Conservation (phyloP, 2,888 invertebrate species). For the Nomada goodeniana region DNA sequence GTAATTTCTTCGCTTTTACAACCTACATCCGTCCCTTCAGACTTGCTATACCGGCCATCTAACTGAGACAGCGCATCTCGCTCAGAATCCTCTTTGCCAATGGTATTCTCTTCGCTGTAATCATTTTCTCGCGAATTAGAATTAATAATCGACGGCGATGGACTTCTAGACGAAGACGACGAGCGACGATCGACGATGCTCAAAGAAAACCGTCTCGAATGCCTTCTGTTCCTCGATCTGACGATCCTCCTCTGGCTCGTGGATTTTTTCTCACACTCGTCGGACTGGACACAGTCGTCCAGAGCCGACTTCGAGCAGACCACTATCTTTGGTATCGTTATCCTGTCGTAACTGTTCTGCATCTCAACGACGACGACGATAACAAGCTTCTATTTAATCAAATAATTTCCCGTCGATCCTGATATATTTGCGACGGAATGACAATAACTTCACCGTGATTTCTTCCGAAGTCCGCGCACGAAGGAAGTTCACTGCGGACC, state of each 20-base stretch:
- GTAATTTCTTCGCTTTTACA: neutral
- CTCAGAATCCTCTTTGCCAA: neutral
- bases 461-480: neutral
- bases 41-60: neutral
- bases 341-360: slow-evolving; percentile 76
- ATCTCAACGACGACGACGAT: slow-evolving; percentile 48
- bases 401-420: neutral
- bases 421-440: neutral
- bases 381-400: no score
- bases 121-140: slow-evolving; percentile 2
- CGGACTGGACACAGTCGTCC: slow-evolving; percentile 30
- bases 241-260: slow-evolving; percentile 69
- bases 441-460: neutral
- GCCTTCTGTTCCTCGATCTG: slow-evolving; percentile 69
- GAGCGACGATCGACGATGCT: slow-evolving; percentile 73
- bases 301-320: slow-evolving; percentile 74
- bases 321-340: slow-evolving; percentile 80
- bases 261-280: slow-evolving; percentile 48
- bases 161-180: slow-evolving; percentile 80
- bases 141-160: slow-evolving; percentile 71
- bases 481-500: neutral
- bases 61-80: neutral
- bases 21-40: neutral
- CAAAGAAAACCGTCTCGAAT: slow-evolving; percentile 70
- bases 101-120: neutral